These are phyloP conservation scores for Platyura marginata DNA, from an alignment of 1,140 invertebrate genomes.

Conservation along the genomic window DNA sequence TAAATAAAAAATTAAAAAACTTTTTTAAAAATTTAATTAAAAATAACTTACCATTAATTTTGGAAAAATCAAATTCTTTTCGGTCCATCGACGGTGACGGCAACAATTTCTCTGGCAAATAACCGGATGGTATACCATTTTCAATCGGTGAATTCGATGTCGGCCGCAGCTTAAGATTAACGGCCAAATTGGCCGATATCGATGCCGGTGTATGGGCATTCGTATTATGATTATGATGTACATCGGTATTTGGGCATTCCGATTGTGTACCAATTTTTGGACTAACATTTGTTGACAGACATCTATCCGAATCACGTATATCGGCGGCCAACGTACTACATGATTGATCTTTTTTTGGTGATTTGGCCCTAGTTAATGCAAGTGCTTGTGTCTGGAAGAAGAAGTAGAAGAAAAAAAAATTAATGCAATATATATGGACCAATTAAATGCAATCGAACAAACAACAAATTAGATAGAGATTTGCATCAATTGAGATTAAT, in stretches of 20 bases:
- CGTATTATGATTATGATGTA: background rate
- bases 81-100: background rate
- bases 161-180: background rate
- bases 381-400: constrained; percentile 19
- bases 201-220: no score
- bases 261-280: background rate
- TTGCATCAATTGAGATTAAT: background rate
- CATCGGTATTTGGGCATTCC: background rate
- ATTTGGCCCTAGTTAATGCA: constrained; percentile 20
- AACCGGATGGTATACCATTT: background rate
- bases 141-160: background rate
- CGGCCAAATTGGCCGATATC: background rate
- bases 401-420: background rate
- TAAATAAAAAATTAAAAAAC: background rate
- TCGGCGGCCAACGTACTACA: constrained; percentile 13
- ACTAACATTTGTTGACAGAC: background rate
- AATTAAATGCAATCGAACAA: background rate
- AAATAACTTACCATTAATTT: constrained; percentile 5
- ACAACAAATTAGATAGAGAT: background rate
- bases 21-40: background rate
- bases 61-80: constrained; percentile 5
- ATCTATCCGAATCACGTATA: background rate
- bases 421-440: background rate
- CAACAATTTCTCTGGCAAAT: background rate
- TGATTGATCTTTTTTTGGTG: constrained; percentile 21